Evolutionary conservation across 2,113 vertebrate genomes (phyloP).

Genomic region (Eclectus roratus): DNA sequence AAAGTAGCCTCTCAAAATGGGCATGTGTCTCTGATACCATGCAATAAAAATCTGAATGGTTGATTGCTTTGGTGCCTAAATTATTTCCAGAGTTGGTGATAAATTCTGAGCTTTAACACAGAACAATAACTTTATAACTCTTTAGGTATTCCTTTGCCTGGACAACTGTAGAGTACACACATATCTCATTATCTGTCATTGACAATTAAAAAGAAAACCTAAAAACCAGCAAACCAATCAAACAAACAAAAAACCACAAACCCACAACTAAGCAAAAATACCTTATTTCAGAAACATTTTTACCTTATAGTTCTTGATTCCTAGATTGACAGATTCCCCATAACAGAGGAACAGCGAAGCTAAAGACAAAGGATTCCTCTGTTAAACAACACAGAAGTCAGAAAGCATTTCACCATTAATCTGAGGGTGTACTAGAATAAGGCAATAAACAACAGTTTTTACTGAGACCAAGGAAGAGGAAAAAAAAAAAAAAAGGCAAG

Average conservation of each 20-base stretch:
- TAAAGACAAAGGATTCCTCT: neutral
- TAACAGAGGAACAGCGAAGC: neutral
- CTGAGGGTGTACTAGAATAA: neutral
- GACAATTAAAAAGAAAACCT: neutral
- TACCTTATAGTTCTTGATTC: neutral
- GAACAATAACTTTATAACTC: neutral
- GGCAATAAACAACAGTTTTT: neutral
- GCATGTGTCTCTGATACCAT: neutral
- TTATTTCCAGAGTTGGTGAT: neutral
- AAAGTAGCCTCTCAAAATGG: neutral
- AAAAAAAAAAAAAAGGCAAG: neutral
- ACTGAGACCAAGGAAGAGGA: neutral
- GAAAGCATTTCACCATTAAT: slow-evolving; percentile 27
- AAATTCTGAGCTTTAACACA: neutral
- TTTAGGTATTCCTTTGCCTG: neutral
- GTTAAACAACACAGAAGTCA: neutral
- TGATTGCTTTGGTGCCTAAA: neutral
- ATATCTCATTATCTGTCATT: neutral
- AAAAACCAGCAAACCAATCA: no score
- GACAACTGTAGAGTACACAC: accelerated
- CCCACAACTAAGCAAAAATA: neutral
- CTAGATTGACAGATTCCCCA: neutral
- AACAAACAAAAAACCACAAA: neutral
- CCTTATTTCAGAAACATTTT: neutral
- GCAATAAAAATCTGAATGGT: neutral